A percentile compares a stretch with the other conserved stretches of the same genome.
Evolutionary conservation across 2,797 vertebrate species (phyloP).

Genomic region (Botia kubotai): DNA sequence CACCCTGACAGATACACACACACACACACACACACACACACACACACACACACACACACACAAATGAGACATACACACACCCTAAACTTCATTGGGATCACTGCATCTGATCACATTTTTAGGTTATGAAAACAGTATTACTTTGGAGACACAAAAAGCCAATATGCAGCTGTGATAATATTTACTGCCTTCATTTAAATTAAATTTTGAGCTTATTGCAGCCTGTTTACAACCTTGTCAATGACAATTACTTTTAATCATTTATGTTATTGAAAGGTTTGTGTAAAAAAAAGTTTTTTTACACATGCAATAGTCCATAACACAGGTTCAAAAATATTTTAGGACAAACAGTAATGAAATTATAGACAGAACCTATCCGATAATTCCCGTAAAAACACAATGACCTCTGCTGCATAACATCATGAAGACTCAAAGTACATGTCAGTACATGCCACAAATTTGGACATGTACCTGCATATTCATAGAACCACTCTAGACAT

Average conservation of each 20-base stretch:
- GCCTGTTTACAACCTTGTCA: neutral
- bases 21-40: too few species aligned
- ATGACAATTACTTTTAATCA: too few species aligned
- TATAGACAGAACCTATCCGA: too few species aligned
- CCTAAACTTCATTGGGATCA: neutral
- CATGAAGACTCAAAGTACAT: neutral
- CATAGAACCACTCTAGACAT: constrained; percentile 99
- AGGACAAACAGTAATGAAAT: too few species aligned
- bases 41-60: constrained; percentile 16
- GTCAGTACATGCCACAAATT: neutral
- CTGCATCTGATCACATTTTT: neutral
- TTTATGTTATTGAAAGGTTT: neutral
- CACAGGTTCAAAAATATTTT: too few species aligned
- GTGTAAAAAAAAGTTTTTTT: too few species aligned
- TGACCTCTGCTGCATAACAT: too few species aligned
- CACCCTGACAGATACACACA: constrained; percentile 78
- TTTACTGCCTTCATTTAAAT: too few species aligned
- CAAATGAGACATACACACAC: too few species aligned
- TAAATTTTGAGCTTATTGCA: neutral
- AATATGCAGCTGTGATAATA: neutral
- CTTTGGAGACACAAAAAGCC: neutral
- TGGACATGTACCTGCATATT: constrained; percentile 89
- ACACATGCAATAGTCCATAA: neutral
- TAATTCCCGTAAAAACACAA: too few species aligned
- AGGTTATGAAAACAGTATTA: neutral